These are phyloP conservation scores for Australoheros scitulus DNA, from an alignment of 2,113 vertebrate species.

Conservation along the genomic window DNA sequence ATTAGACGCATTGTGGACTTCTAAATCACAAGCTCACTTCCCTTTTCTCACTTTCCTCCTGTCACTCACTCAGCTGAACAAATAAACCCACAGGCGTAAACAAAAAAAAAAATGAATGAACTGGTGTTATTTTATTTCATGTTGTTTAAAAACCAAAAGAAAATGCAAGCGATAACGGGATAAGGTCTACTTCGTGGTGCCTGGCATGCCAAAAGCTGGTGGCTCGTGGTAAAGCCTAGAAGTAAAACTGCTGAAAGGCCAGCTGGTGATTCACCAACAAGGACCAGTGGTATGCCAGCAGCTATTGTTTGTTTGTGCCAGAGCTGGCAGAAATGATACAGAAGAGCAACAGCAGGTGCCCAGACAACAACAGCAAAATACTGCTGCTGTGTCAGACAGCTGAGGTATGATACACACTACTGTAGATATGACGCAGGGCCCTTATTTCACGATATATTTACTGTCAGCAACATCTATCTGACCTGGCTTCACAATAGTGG, in stretches of 20 bases:
- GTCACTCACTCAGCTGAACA: neutral
- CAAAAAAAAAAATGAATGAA: neutral
- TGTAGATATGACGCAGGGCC: neutral
- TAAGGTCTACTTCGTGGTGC: neutral
- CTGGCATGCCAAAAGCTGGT: neutral
- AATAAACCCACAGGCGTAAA: constrained; percentile 27
- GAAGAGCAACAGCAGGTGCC: constrained; percentile 1
- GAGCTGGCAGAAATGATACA: neutral
- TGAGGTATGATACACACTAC: neutral
- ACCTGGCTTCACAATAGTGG: neutral
- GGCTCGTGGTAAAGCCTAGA: neutral
- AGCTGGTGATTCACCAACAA: constrained; percentile 56
- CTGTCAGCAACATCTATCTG: neutral
- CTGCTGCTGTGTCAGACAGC: rapidly evolving
- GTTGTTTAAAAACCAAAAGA: neutral
- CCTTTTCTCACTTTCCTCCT: neutral
- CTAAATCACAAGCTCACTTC: neutral
- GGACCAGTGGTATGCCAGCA: constrained; percentile 25
- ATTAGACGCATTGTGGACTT: constrained; percentile 42
- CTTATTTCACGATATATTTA: neutral
- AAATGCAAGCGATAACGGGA: neutral
- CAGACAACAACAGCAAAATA: constrained; percentile 13
- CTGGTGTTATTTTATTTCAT: neutral
- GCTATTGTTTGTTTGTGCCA: constrained; percentile 43
- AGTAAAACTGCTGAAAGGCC: constrained; percentile 23